phyloP scores from a whole-genome alignment of 2,113 vertebrate species.

The Monopterus albus region DNA sequence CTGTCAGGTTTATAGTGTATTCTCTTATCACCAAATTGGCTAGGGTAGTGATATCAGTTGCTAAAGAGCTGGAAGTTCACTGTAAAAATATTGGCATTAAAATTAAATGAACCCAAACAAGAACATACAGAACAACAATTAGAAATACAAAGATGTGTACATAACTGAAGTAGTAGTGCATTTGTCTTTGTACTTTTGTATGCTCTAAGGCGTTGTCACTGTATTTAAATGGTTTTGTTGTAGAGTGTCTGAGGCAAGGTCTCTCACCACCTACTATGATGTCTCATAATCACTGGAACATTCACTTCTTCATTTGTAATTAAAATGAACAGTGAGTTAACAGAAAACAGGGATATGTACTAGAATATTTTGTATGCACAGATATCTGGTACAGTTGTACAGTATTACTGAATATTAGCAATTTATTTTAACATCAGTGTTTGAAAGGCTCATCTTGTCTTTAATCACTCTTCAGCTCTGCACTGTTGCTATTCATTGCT shows the following conservation, averaged over 20 bases:
- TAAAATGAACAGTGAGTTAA: conserved; percentile 26
- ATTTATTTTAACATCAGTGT: background rate
- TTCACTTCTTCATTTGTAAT: conserved; percentile 19
- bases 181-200: conserved; percentile 32
- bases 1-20: too few relatives aligned
- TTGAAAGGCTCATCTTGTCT: too few relatives aligned
- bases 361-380: background rate
- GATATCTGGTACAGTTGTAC: background rate
- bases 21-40: too few relatives aligned
- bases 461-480: background rate
- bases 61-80: too few relatives aligned
- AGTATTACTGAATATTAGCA: background rate
- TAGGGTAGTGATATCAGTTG: too few relatives aligned
- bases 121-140: background rate
- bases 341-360: too few relatives aligned
- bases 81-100: too few relatives aligned
- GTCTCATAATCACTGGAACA: conserved; percentile 27
- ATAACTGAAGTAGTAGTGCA: background rate
- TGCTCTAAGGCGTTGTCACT: conserved; percentile 32
- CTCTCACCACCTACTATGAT: conserved; percentile 3
- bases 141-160: background rate
- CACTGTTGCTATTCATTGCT: conserved; percentile 1
- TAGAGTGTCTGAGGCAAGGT: conserved; percentile 7
- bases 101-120: background rate
- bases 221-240: conserved; percentile 30